Evolutionary conservation across 2,888 invertebrate genomes (phyloP), one percentile per base, ranked within the genome.

Genomic region (Thecocarcelia acutangulata): DNA sequence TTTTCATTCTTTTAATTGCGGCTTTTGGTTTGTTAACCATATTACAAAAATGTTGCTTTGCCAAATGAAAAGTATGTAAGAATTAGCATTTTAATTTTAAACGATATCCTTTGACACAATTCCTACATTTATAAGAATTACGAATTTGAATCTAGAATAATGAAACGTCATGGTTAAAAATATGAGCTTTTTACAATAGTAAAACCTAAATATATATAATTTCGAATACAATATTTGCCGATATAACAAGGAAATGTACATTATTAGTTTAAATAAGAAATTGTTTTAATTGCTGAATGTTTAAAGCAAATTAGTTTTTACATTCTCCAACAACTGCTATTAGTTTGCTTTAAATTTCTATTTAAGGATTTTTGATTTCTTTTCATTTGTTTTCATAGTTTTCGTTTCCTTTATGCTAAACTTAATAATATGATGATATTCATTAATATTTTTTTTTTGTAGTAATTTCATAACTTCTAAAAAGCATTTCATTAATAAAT

Each of bases 401-500:
- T 33, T 33, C 9, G 1, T 33, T 33, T 33, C 8, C 8, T 5
- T 70, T 63, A 37, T 24, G 68, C 13, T 64, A 68, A 48, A 59
- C 44, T 56, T 64, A 63, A 33, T 50, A 69, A 48, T 58, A 19
- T 77, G 58, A 48, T 59, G 44, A 66, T 66, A n/a, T 50, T n/a
- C 11, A 58, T 58, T 54, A 37, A 42, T 40, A 21, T 70, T 11
- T 52, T 50, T 48, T 80, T 75, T 15, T 48, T 61, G 40, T 68
- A 24, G 15, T 74, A 74, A 59, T 76, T 76, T 69, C 58, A 50
- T 56, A 58, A 42, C 15, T 76, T 58, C 70, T 76, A 68, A 74
- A 33, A 74, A 74, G 77, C 69, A 78, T 80, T 75, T 68, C 33
- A 21, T 59, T 15, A 75, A 48, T 66, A 58, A 56, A 54, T 48